Evolutionary conservation across 2,888 invertebrate genomes (phyloP).

Genomic region (Melolontha melolontha): DNA sequence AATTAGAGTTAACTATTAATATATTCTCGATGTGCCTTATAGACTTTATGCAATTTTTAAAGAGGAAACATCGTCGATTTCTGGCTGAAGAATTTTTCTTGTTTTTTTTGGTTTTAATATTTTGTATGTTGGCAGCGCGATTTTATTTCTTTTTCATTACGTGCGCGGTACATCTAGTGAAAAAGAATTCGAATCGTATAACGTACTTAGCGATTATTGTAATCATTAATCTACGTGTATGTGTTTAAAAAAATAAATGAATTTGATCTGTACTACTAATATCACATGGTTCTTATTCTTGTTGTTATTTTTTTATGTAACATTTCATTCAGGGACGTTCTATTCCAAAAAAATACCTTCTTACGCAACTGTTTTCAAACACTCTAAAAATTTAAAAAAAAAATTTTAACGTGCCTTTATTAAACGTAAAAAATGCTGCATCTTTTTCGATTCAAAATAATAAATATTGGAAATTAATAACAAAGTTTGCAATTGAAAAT

Average conservation of each 20-base stretch:
- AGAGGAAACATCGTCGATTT: constrained; percentile 21
- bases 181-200: constrained; percentile 57
- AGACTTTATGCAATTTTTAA: constrained; percentile 6
- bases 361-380: background rate
- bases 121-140: constrained; percentile 41
- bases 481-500: too few relatives aligned
- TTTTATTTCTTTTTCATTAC: constrained; percentile 60
- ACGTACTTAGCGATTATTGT: constrained; percentile 31
- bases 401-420: too few relatives aligned
- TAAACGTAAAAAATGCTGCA: too few relatives aligned
- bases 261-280: constrained; percentile 20
- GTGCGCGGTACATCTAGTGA: constrained; percentile 56
- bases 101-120: constrained; percentile 14
- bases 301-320: constrained; percentile 4
- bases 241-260: constrained; percentile 18
- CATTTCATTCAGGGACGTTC: constrained; percentile 3
- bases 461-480: too few relatives aligned
- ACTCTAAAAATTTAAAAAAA: background rate
- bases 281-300: background rate
- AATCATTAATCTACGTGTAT: constrained; percentile 32
- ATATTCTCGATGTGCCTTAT: constrained; percentile 49
- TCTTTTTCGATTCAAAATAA: too few relatives aligned
- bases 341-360: constrained; percentile 14
- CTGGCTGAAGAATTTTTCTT: constrained; percentile 4
- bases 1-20: background rate